Evolutionary conservation across 1,140 invertebrate genomes (phyloP).

Genomic region (Calephelis nemesis): DNA sequence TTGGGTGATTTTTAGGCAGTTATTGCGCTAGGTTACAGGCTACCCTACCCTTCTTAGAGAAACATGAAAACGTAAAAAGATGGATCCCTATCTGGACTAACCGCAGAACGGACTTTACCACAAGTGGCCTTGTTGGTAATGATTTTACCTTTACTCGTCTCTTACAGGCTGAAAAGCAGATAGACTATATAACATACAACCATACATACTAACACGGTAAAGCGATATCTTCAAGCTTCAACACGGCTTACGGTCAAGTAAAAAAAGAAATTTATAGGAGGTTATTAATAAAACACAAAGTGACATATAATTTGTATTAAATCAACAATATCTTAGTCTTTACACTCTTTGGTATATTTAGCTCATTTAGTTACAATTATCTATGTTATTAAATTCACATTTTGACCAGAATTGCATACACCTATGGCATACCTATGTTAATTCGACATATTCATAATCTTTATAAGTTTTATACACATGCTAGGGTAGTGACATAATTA

Average conservation of each 20-base stretch:
- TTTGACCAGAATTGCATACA: slow-evolving; percentile 51
- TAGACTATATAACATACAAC: no score
- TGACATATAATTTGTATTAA: slow-evolving; percentile 77
- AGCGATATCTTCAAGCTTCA: no score
- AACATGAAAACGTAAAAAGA: no score
- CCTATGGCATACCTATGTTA: slow-evolving; percentile 49
- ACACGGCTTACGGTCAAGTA: background rate
- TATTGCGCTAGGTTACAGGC: no score
- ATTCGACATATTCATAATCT: slow-evolving; percentile 25
- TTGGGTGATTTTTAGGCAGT: no score
- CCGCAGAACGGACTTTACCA: no score
- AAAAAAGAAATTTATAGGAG: background rate
- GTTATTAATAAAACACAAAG: slow-evolving; percentile 49
- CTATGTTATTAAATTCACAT: slow-evolving; percentile 60
- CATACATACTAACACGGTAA: no score
- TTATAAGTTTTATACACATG: background rate
- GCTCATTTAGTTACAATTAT: slow-evolving; percentile 69
- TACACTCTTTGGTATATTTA: slow-evolving; percentile 75
- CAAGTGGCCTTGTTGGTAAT: no score
- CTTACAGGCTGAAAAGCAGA: no score
- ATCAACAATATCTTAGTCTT: slow-evolving; percentile 74
- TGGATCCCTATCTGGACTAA: no score
- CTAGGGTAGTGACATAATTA: background rate
- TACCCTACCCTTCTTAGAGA: no score
- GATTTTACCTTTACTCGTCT: no score